A percentile compares a stretch with the other conserved stretches of the same genome.
Evolutionary conservation across 2,797 vertebrate species (phyloP).

Genomic region (Tapera naevia): DNA sequence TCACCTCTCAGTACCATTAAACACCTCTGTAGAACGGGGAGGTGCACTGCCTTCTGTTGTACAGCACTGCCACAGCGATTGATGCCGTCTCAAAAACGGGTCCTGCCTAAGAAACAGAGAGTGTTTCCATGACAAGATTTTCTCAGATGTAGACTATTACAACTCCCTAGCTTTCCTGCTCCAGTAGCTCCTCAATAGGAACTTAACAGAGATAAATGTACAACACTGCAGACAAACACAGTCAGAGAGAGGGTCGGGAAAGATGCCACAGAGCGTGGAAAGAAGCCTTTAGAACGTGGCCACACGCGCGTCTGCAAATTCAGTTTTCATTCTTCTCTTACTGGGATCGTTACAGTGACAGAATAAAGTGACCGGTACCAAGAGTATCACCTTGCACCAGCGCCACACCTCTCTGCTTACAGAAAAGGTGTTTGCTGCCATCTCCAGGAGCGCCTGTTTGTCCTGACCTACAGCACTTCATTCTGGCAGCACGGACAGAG

Average conservation of each 20-base stretch:
- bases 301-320: not conserved
- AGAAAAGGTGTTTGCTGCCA: conserved; percentile 41
- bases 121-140: not conserved
- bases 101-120: not conserved
- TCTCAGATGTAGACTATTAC: not conserved
- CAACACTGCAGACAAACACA: not conserved
- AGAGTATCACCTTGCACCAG: not conserved
- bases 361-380: not conserved
- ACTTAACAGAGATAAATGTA: not conserved
- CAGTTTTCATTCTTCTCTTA: not conserved
- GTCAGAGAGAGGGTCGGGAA: not conserved
- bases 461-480: not conserved
- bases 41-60: not conserved
- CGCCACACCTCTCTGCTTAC: not conserved
- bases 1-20: not conserved
- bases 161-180: not conserved
- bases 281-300: not conserved
- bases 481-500: not conserved
- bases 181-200: not conserved
- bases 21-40: not conserved
- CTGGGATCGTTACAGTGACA: not conserved
- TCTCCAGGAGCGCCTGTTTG: conserved; percentile 10
- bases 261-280: not conserved
- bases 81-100: not conserved
- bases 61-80: not conserved